Conservation (phyloP, 2,113 vertebrate genomes). For the Neodontobutis hainanensis region DNA sequence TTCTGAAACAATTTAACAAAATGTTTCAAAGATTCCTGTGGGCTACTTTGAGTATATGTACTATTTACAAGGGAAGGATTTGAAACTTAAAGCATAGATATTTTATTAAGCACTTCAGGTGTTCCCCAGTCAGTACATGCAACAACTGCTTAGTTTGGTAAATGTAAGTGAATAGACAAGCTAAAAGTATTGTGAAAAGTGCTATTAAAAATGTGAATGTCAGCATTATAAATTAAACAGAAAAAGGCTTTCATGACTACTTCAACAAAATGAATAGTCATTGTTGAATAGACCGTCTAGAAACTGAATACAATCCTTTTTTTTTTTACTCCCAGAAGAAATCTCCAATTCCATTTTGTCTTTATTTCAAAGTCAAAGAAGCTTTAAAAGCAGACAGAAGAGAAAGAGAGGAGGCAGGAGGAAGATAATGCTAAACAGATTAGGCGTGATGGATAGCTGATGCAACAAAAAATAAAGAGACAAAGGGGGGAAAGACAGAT, state of each 20-base stretch:
- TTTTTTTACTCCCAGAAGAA: constrained; percentile 38
- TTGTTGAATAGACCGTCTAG: constrained; percentile 1
- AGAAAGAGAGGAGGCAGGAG: constrained; percentile 8
- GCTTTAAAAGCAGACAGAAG: constrained; percentile 26
- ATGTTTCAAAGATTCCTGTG: constrained; percentile 56
- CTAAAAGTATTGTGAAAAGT: not conserved
- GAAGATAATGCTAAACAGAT: constrained; percentile 46
- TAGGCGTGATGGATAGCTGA: constrained; percentile 60
- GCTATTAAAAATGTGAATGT: constrained; percentile 1
- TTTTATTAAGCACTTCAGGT: constrained; percentile 37
- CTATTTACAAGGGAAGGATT: constrained; percentile 43
- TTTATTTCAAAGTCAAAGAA: constrained; percentile 53
- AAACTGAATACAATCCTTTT: constrained; percentile 11
- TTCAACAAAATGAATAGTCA: constrained; percentile 1
- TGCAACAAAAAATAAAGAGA: constrained; percentile 42
- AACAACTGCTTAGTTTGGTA: constrained; percentile 6
- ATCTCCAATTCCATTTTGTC: constrained; percentile 45
- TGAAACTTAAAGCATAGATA: constrained; percentile 38
- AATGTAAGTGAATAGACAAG: not conserved
- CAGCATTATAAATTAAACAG: constrained; percentile 6
- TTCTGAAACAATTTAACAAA: constrained; percentile 50
- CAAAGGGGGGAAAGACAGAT: constrained; percentile 60
- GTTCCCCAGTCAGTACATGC: constrained; percentile 33
- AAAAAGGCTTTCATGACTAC: not conserved
- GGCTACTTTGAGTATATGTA: constrained; percentile 59